Evolutionary conservation across 2,888 invertebrate species (phyloP).

Genomic region (Drosophila borborema): DNA sequence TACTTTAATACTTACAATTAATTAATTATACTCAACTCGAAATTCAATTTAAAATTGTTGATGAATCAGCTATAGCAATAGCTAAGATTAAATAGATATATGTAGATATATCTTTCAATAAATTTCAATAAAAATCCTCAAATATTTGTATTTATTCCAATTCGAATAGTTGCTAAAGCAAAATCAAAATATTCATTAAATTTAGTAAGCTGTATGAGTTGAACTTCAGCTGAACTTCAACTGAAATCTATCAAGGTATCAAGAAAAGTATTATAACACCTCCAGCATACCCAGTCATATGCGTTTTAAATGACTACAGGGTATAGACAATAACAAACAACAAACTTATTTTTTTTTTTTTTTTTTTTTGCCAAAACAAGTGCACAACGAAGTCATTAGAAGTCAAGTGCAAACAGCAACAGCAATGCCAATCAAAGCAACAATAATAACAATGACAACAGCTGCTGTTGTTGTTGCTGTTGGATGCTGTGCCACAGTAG

Average conservation of each 20-base stretch:
- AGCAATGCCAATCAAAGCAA: conserved; percentile 9
- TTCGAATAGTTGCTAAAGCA: no score
- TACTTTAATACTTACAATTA: no score
- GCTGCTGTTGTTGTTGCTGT: not conserved
- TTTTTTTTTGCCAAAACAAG: not conserved
- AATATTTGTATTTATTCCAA: no score
- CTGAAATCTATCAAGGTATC: not conserved
- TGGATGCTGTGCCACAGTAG: not conserved
- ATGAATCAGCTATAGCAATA: no score
- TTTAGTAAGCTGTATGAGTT: no score
- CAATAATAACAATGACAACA: not conserved
- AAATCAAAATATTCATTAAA: no score
- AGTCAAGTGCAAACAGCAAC: conserved; percentile 52
- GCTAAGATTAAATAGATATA: no score
- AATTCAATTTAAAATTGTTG: no score
- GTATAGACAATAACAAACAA: not conserved
- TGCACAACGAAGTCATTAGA: conserved; percentile 52
- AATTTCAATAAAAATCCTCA: no score
- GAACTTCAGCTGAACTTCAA: no score
- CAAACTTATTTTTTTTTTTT: not conserved
- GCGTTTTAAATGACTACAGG: not conserved
- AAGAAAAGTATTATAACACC: not conserved
- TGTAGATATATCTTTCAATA: no score
- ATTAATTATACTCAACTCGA: no score
- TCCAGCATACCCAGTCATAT: not conserved